Base-by-base conservation (phyloP, 2,797 vertebrate species). In the Linurgus olivaceus region DNA sequence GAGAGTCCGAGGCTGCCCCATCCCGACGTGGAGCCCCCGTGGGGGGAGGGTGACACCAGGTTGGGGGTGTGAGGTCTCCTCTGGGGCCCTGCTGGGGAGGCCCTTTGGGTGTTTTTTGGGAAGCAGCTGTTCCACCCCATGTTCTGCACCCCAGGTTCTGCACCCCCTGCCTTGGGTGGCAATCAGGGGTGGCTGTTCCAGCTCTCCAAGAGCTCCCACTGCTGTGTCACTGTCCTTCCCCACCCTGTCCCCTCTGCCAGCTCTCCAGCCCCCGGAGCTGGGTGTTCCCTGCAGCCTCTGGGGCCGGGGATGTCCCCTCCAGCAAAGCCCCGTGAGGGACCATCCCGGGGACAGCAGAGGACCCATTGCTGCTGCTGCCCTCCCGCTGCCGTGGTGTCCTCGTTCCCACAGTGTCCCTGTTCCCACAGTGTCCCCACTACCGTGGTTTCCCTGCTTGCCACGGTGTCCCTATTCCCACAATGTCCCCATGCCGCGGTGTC, bases 101-200 rank as follows among this genome's bases (percentile, higher is more conserved):
- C 20, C 3, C 10, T 58, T 26, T 2, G 20, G 5, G 2, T 0
- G 9, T 2, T 1, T 40, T 5, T 4, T 21, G 52, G 42, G 7
- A 6, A 19, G 47, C 0, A 7, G 31, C 26, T 1, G 3, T 7
- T 19, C 9, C 66, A 7, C 2, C 25, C 37, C 7, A 0, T 4
- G 42, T 51, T 33, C 23, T 12, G 58, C 13, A 3, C 4, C 19
- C 9, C 47, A n/a, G n/a, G 42, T 51, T 33, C 23, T 12, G 58
- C 13, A 3, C 4, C 19, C 9, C 47, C 14, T 6, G 6, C 15
- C 4, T 4, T 1, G 35, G 33, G 0, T 8, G 77, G 2, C 14
- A 4, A 1, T 4, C 9, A 0, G 2, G 4, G 50, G 28, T 0
- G 37, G 40, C 18, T 6, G 33, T 28, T 12, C 14, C 33, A 13